Evolutionary conservation across 2,113 vertebrate genomes (phyloP).

Genomic region (Chunga burmeisteri): DNA sequence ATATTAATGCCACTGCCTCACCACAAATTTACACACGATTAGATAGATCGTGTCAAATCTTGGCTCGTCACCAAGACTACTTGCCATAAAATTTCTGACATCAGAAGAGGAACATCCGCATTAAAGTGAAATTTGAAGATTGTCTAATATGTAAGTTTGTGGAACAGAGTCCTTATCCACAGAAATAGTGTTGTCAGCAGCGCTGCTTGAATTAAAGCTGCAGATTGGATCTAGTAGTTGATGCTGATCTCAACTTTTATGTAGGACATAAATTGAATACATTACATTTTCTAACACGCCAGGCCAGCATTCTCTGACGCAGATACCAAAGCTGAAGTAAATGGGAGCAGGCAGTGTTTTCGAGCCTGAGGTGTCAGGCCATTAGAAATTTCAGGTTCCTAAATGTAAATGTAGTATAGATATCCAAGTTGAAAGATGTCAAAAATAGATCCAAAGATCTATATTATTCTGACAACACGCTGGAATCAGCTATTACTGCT

Average conservation of each 20-base stretch:
- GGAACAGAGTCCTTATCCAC: neutral
- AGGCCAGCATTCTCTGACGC: neutral
- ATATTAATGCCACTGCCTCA: neutral
- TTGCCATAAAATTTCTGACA: neutral
- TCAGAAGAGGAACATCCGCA: neutral
- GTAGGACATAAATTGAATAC: conserved; percentile 16
- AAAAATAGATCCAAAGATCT: neutral
- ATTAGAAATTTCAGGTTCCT: neutral
- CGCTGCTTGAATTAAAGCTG: neutral
- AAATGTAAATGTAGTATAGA: neutral
- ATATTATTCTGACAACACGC: neutral
- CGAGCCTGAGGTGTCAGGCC: neutral
- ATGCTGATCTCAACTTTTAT: conserved; percentile 12
- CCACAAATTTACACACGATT: neutral
- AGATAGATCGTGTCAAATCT: neutral
- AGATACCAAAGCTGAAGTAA: neutral
- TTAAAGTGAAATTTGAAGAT: neutral
- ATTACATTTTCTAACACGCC: neutral
- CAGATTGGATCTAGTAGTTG: neutral
- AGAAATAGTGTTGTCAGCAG: neutral
- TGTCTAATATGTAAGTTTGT: neutral
- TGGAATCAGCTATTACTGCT: neutral
- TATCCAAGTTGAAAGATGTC: neutral
- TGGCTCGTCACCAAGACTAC: neutral
- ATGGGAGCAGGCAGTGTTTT: neutral